Evolutionary conservation across 2,113 vertebrate genomes (phyloP), one percentile per base, ranked within the genome.

Genomic region (Micronisus gabar): DNA sequence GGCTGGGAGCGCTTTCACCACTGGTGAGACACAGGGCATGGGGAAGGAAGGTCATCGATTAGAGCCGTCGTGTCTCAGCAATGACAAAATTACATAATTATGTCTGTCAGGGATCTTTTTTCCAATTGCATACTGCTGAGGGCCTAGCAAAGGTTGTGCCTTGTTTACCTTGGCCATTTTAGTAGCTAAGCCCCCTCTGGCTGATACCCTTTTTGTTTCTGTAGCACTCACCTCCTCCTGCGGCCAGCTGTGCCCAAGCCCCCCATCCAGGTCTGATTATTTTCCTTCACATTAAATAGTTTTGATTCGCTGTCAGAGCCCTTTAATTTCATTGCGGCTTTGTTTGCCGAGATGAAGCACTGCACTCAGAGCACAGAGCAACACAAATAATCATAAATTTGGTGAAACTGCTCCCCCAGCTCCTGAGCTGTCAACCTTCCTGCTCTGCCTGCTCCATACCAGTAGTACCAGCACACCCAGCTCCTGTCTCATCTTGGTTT

Each of bases 91-190:
- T 83, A 79, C 9, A 8, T n/a, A 48, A 36, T 38, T 19, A 15
- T 22, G 25, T 75, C 78, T 0, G 1, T 45, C 21, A 15, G 61
- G 66, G 53, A 78, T 41, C 67, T 41, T 85, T 48, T 84, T 84
- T 32, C 53, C 38, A 50, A 62, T 14, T 68, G 84, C 38, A 5
- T 29, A 4, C 34, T 83, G 59, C 82, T 83, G 74, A 93, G 88
- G 66, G 63, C 6, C 72, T 55, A 78, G 72, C 40, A 29, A 36
- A 67, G 67, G 10, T 29, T 58, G n/a, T 29, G 70, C 48, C 43
- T 40, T 86, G 63, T 95, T 96, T 86, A 56, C 67, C 76, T 96
- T 96, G 95, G 93, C 93, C 48, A 11, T 72, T 66, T 72, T 7
- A 55, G 22, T 45, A 72, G 22, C 15, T 9, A 17, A 56, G 50